A percentile compares a stretch with the other conserved stretches of the same genome.
Conservation (phyloP, 2,113 vertebrate species). For the Beaufortia kweichowensis region DNA sequence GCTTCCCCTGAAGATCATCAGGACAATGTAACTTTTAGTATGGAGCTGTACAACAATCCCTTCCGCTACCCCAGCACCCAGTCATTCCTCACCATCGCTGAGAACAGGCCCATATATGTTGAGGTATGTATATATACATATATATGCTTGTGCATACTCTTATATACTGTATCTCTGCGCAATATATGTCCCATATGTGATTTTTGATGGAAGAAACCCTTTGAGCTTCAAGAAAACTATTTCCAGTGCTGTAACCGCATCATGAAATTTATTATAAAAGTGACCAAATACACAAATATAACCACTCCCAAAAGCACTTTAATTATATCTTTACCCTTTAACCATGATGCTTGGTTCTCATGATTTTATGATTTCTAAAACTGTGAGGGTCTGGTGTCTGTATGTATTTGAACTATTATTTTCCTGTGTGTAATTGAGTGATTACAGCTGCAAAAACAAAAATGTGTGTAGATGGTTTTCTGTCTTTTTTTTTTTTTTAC, state of each 20-base stretch:
- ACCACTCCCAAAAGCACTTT: slow-evolving; percentile 1
- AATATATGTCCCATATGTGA: neutral
- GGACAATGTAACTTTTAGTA: slow-evolving; percentile 80
- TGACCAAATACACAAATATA: slow-evolving; percentile 11
- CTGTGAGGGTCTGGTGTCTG: neutral
- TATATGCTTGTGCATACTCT: neutral
- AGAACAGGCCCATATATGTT: slow-evolving; percentile 83
- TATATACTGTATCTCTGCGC: too few species aligned
- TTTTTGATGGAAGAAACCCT: neutral
- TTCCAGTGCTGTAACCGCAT: slow-evolving; percentile 5
- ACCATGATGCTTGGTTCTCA: slow-evolving; percentile 8
- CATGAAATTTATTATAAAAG: neutral
- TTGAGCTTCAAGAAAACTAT: slow-evolving; percentile 3
- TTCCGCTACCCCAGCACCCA: slow-evolving; percentile 73
- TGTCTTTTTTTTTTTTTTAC: slow-evolving; percentile 31
- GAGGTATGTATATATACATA: slow-evolving; percentile 77
- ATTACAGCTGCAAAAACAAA: slow-evolving; percentile 17
- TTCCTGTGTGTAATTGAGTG: neutral
- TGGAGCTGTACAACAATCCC: slow-evolving; percentile 83
- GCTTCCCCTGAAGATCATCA: slow-evolving; percentile 37
- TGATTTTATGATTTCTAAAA: slow-evolving; percentile 16
- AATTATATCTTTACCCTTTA: slow-evolving; percentile 11
- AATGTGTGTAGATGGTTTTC: slow-evolving; percentile 18
- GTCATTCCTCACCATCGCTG: slow-evolving; percentile 77
- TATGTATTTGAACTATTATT: neutral